These are phyloP conservation scores for Drosophila emarginata DNA, from an alignment of 2,888 invertebrate genomes.

Conservation along the genomic window DNA sequence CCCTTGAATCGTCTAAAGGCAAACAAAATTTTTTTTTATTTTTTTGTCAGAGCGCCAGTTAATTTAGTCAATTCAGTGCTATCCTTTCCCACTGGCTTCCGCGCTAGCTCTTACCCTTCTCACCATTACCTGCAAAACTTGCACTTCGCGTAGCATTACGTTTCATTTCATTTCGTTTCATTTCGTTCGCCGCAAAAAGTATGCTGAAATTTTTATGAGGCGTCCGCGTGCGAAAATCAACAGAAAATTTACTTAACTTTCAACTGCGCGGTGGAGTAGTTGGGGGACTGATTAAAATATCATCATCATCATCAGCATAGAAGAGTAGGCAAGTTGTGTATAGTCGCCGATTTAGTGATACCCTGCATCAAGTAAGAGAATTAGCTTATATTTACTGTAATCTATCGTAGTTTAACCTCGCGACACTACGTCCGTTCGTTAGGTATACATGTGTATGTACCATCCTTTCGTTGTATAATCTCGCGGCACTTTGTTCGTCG, in stretches of 20 bases:
- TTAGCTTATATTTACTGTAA: too few relatives aligned
- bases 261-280: constrained; percentile 10
- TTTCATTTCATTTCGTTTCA: constrained; percentile 59
- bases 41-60: constrained; percentile 56
- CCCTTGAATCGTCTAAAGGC: constrained; percentile 60
- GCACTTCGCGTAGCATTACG: constrained; percentile 57
- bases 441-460: too few relatives aligned
- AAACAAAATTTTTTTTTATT: constrained; percentile 60
- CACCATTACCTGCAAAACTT: constrained; percentile 11
- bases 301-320: constrained; percentile 33
- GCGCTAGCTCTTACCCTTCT: neutral
- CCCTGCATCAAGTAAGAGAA: neutral
- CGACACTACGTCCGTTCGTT: too few relatives aligned
- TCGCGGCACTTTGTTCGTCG: too few relatives aligned
- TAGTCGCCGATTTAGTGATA: neutral
- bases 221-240: constrained; percentile 61
- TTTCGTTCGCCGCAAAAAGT: constrained; percentile 30
- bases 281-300: constrained; percentile 64
- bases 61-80: constrained; percentile 75
- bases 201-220: constrained; percentile 46
- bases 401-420: too few relatives aligned
- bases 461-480: too few relatives aligned
- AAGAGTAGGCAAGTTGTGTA: neutral
- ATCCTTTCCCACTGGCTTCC: neutral
- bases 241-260: constrained; percentile 62